Conservation (phyloP, 2,797 vertebrate species). For the Epinephelus coioides region DNA sequence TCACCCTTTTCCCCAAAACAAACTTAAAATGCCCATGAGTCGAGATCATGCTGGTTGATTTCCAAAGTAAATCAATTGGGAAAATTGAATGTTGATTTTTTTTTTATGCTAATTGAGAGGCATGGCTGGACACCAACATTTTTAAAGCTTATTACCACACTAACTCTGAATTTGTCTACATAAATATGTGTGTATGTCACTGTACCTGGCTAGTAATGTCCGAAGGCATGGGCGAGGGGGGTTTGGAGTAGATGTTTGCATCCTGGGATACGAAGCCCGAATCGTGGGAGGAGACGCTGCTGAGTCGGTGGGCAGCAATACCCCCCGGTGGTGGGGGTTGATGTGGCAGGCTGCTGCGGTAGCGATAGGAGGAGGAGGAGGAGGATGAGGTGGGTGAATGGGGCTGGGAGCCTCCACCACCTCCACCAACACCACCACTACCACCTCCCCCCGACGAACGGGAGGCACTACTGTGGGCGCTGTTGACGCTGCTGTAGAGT, state of each 20-base stretch:
- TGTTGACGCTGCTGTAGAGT: constrained; percentile 91
- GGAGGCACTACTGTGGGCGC: constrained; percentile 93
- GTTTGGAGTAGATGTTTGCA: constrained; percentile 94
- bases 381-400: constrained; percentile 94
- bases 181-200: not conserved
- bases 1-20: too few relatives aligned
- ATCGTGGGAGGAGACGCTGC: constrained; percentile 97
- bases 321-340: constrained; percentile 84
- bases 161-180: not conserved
- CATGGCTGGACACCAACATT: not conserved
- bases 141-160: not conserved
- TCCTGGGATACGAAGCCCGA: constrained; percentile 99
- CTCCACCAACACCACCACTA: constrained; percentile 59
- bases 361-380: constrained; percentile 92
- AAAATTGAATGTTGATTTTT: not conserved
- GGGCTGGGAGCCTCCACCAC: constrained; percentile 88
- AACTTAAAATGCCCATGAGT: not conserved
- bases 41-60: not conserved
- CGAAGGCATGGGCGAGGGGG: constrained; percentile 97
- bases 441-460: constrained; percentile 88
- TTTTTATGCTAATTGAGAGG: not conserved
- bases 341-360: constrained; percentile 95
- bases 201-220: constrained; percentile 97
- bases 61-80: not conserved
- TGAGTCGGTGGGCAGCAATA: constrained; percentile 91